Evolutionary conservation across 2,797 vertebrate genomes (phyloP), one percentile per base, ranked within the genome.

Genomic region (Helicolenus hilgendorfi): DNA sequence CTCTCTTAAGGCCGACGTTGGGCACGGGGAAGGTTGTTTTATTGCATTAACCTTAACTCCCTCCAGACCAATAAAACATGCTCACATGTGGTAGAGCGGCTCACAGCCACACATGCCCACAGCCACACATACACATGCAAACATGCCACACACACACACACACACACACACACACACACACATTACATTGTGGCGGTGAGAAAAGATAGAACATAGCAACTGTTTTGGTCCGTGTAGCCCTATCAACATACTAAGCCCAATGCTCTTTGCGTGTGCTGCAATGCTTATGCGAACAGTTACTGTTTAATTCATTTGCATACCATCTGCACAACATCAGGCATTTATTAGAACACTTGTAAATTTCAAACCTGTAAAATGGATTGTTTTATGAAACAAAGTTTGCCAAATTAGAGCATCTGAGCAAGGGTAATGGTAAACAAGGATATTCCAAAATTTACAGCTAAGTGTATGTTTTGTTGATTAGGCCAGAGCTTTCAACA

Each of bases 11-110:
- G 81, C 88, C 88, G 90, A 94, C 87, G 68, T 72, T 74, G 81
- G 86, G 91, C 96, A 95, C 86, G 78, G 68, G 83, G 81, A 94
- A 83, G 88, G 84, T 87, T 92, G 94, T 92, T 96, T 96, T 96
- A 96, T 93, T 92, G 94, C 90, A 93, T 96, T 96, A 95, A 95
- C 95, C 96, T 92, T 94, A 92, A 88, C 74, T 84, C 96, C 90
- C 90, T 74, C 55, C 65, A 76, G 96, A 90, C 87, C 86, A 89
- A 95, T 96, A 95, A 96, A 96, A 94, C 78, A 94, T 9, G 72
- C 89, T 94, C 93, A 95, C 92, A 94, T 93, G 94, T 95, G 94
- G 94, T 91, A 31, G 85, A 89, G 77, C 73, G 8, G 80, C 92
- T 81, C 78, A 27, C 67, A 87, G 84, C 75, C 90, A 85, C 87